Percentiles rank a stretch among this genome's conserved stretches.
Conservation (phyloP, 2,113 vertebrate species). For the Scartelaos histophorus region DNA sequence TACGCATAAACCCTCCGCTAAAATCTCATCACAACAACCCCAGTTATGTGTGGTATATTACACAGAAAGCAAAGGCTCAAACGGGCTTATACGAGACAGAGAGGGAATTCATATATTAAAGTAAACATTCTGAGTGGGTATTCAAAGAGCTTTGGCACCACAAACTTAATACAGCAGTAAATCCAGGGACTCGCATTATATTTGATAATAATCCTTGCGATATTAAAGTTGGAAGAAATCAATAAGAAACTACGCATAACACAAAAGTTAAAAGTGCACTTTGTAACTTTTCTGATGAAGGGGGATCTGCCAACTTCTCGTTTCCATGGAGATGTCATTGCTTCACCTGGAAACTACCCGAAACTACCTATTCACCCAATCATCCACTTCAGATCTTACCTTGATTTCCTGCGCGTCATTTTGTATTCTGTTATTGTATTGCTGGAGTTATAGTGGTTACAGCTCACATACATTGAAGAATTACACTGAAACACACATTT, state of each 20-base stretch:
- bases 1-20: conserved; percentile 34
- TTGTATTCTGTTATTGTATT: neutral
- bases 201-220: neutral
- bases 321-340: no score
- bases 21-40: conserved; percentile 40
- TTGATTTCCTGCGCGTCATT: no score
- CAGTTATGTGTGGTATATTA: conserved; percentile 47
- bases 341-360: no score
- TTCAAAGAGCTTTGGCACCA: neutral
- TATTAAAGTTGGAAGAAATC: neutral
- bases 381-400: no score
- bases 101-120: neutral
- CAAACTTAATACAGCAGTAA: neutral
- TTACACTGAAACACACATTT: neutral
- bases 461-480: neutral
- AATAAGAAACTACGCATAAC: neutral
- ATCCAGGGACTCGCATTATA: neutral
- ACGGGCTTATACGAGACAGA: conserved; percentile 50
- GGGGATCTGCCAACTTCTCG: no score
- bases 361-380: no score
- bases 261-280: neutral
- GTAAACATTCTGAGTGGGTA: neutral
- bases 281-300: no score
- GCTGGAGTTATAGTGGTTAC: neutral
- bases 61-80: conserved; percentile 54